A percentile compares a stretch with the other conserved stretches of the same genome.
Evolutionary conservation across 2,888 invertebrate species (phyloP).

Genomic region (Caenorhabditis virilis): DNA sequence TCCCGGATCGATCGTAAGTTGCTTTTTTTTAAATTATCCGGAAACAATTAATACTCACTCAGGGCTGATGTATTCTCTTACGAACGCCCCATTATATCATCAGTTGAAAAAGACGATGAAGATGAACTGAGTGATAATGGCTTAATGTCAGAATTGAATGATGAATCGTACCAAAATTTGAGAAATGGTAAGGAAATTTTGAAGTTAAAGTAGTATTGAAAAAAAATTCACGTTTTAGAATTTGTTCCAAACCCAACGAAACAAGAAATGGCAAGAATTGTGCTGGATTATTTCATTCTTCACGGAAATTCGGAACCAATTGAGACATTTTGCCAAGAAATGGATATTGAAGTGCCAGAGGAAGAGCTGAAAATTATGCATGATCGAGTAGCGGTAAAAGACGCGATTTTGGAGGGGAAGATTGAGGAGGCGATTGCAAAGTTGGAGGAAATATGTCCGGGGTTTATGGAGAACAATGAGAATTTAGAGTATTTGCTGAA

Average conservation of each 20-base stretch:
- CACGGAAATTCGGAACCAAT: conserved; percentile 15
- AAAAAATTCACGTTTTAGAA: not conserved
- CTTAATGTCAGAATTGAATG: no score
- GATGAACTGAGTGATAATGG: not conserved
- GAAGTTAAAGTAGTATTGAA: not conserved
- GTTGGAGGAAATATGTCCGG: conserved; percentile 6
- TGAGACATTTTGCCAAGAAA: conserved; percentile 21
- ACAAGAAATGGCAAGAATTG: conserved; percentile 6
- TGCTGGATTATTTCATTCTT: conserved; percentile 22
- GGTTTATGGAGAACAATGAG: conserved; percentile 6
- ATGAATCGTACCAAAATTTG: no score
- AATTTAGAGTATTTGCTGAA: not conserved
- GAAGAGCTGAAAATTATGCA: conserved; percentile 20
- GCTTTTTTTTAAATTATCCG: not conserved
- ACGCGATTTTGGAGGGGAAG: conserved; percentile 17
- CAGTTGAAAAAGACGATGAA: not conserved
- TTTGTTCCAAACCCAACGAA: conserved; percentile 23
- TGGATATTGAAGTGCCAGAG: conserved; percentile 5
- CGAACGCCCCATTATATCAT: not conserved
- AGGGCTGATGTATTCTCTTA: not conserved
- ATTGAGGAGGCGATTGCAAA: conserved; percentile 15
- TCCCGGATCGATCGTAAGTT: not conserved
- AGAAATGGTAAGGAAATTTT: not conserved
- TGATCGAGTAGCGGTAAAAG: conserved; percentile 8
- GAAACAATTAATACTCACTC: not conserved